These are phyloP conservation scores for Strigamia maritima DNA, from an alignment of 2,888 invertebrate genomes.

Conservation along the genomic window DNA sequence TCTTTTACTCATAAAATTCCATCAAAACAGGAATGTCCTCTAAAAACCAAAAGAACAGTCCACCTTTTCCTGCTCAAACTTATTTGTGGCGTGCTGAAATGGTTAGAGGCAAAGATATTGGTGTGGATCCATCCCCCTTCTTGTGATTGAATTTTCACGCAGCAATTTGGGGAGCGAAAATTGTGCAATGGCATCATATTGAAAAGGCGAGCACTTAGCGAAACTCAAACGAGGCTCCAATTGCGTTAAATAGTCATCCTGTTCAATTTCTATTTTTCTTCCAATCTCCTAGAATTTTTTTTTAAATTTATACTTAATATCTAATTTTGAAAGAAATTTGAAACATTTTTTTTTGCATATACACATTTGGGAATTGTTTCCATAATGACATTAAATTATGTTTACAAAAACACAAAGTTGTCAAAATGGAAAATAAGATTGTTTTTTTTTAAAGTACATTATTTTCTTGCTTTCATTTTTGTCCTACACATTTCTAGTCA, in stretches of 20 bases:
- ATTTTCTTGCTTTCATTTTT: not conserved
- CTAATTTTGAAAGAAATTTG: too few relatives aligned
- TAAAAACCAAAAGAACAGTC: not conserved
- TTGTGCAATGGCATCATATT: conserved; percentile 34
- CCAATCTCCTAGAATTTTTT: not conserved
- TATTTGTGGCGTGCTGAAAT: conserved; percentile 10
- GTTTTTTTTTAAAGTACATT: not conserved
- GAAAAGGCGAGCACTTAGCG: conserved; percentile 17
- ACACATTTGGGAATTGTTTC: too few relatives aligned
- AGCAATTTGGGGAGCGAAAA: conserved; percentile 19
- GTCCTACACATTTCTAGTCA: not conserved
- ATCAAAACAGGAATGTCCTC: not conserved
- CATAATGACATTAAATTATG: too few relatives aligned
- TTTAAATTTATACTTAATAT: not conserved
- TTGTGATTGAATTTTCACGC: conserved; percentile 24
- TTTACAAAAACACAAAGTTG: not conserved
- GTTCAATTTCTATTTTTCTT: not conserved
- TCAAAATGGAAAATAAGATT: too few relatives aligned
- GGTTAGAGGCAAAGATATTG: conserved; percentile 31
- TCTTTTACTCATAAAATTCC: not conserved
- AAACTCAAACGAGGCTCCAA: conserved; percentile 22
- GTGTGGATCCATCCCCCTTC: conserved; percentile 24
- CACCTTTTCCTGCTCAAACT: conserved; percentile 13
- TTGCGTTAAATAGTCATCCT: conserved; percentile 8
- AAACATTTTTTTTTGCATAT: too few relatives aligned